Base-by-base conservation (phyloP, 2,113 vertebrate genomes). In the Myiozetetes cayanensis region DNA sequence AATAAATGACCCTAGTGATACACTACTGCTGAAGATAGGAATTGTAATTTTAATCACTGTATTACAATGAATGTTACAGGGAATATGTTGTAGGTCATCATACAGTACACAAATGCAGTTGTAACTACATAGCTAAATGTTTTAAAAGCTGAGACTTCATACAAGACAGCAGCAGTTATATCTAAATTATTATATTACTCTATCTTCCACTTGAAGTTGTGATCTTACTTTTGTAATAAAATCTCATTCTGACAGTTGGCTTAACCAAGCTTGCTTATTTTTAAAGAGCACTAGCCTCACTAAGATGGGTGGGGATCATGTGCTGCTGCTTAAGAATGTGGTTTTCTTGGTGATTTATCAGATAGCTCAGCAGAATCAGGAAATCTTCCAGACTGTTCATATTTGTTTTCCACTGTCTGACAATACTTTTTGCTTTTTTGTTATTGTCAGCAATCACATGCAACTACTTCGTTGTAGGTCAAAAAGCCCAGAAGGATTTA, bases 291-390 rank as follows among this genome's bases (percentile, higher is more conserved):
- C 46, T 83, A 49, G 59, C 50, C 90, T 81, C 24, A 61, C 44
- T 35, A 83, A 67, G 9, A 74, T 90, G 79, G 84, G n/a, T 61
- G 55, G 62, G 25, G 46, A 93, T 78, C 61, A 47, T 71, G 52
- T 88, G 62, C 59, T 95, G 62, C 71, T 90, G 67, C 46, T 73
- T 74, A 77, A 79, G 50, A 95, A 83, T 79, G 53, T 92, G 68
- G 49, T 76, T 96, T 94, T 96, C 49, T 62, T 82, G 62, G 65
- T 94, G 76, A 55, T 94, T 85, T 94, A 81, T 52, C 43, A 94
- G 87, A 79, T 93, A 90, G 37, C 39, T 85, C 53, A 89, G 27
- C 44, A 91, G 87, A 93, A 90, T 90, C 67, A 80, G 89, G 84
- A 95, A 94, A 83, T 89, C 55, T 79, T 94, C 67, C 71, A 92